A percentile compares a stretch with the other conserved stretches of the same genome.
Conservation (phyloP, 2,888 invertebrate species). For the Gasteruption jaculator region DNA sequence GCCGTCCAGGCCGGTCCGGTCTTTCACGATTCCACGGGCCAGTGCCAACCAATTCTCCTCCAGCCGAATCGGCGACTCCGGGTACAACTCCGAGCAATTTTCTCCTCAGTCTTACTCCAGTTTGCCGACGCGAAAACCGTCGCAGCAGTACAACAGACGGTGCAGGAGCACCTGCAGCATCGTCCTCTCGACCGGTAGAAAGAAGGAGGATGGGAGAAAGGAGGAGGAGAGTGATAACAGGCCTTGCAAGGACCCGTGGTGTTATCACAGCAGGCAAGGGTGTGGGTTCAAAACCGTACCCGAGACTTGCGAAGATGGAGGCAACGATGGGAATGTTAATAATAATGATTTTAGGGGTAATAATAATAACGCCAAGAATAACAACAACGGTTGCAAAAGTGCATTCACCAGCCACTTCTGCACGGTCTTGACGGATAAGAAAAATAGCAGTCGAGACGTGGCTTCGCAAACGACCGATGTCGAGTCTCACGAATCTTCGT, state of each 20-base stretch:
- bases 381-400: slow-evolving; percentile 28
- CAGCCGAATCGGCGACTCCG: slow-evolving; percentile 46
- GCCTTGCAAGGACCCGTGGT: slow-evolving; percentile 52
- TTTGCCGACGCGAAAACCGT: slow-evolving; percentile 36
- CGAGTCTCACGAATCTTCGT: slow-evolving; percentile 31
- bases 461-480: slow-evolving; percentile 54
- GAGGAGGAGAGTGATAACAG: slow-evolving; percentile 33
- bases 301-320: slow-evolving; percentile 51
- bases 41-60: slow-evolving; percentile 25
- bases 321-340: too few species aligned
- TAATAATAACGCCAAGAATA: slow-evolving; percentile 26
- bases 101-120: slow-evolving; percentile 49
- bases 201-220: slow-evolving; percentile 31
- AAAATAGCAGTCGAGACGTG: slow-evolving; percentile 51
- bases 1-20: slow-evolving; percentile 35
- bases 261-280: slow-evolving; percentile 42
- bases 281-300: slow-evolving; percentile 44
- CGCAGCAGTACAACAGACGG: slow-evolving; percentile 52
- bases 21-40: slow-evolving; percentile 39
- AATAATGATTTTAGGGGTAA: too few species aligned
- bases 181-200: slow-evolving; percentile 56
- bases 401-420: slow-evolving; percentile 49
- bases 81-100: slow-evolving; percentile 57
- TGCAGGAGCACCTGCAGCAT: slow-evolving; percentile 69
- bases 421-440: slow-evolving; percentile 39